A percentile compares a stretch with the other conserved stretches of the same genome.
These are phyloP conservation scores for Resseliella maxima DNA, from an alignment of 2,888 invertebrate species.

Conservation along the genomic window DNA sequence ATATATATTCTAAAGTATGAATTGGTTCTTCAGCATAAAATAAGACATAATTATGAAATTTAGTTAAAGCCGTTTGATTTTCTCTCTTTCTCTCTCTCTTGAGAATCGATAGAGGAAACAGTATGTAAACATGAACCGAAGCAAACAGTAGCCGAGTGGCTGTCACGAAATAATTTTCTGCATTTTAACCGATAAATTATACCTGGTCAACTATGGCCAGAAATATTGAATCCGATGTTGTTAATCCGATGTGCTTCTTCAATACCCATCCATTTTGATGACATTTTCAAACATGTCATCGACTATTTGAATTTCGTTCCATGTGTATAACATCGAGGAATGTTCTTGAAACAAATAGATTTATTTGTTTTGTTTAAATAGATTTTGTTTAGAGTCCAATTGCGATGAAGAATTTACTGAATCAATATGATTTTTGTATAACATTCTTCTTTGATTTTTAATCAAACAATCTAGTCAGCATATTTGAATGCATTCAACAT, in stretches of 20 bases:
- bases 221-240: background rate
- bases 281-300: slow-evolving; percentile 5
- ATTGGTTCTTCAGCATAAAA: background rate
- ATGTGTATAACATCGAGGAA: background rate
- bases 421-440: background rate
- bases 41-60: slow-evolving; percentile 51
- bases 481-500: slow-evolving; percentile 35
- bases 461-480: background rate
- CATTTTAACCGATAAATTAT: slow-evolving; percentile 33
- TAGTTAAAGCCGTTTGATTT: background rate
- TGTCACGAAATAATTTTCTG: slow-evolving; percentile 40
- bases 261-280: background rate
- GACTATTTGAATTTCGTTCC: background rate
- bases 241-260: slow-evolving; percentile 4
- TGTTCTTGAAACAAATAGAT: background rate
- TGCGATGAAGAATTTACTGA: slow-evolving; percentile 28
- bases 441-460: background rate
- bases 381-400: slow-evolving; percentile 33
- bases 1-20: slow-evolving; percentile 22
- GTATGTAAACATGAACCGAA: slow-evolving; percentile 38
- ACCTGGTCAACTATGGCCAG: background rate
- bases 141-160: slow-evolving; percentile 42
- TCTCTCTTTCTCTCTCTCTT: too few relatives aligned
- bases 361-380: background rate
- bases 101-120: slow-evolving; percentile 19